Base-by-base conservation (phyloP, 2,888 invertebrate genomes). In the Ennomos quercinarius region DNA sequence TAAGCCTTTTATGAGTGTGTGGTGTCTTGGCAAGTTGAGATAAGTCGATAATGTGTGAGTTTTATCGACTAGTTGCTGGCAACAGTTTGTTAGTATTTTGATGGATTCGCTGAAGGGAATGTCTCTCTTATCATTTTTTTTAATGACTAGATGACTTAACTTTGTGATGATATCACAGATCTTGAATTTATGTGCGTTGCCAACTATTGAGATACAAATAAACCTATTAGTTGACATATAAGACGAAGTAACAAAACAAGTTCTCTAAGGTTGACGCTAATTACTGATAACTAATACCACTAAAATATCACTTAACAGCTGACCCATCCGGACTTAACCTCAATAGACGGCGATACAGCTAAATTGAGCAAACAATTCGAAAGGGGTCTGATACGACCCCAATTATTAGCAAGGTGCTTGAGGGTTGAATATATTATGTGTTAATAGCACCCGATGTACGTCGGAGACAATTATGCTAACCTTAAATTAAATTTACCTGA, bases 331-430 rank as follows among this genome's bases (percentile, higher is more conserved):
- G 72, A 70, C 74, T 75, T 63, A 77, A 81, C 83, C 81, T 71
- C 69, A 69, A 67, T 77, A 79, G 80, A 66, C 78, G 79, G 80
- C 81, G 79, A 81, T 78, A 83, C 83, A 79, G 81, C 78, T 79
- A 83, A 87, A 87, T 88, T 87, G 87, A 82, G 77, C 79, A 72
- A 76, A 81, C 83, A 78, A 77, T 78, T 77, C 78, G 72, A 68
- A 80, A 79, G 74, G 54, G 80, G 80, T 71, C 77, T 77, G n/a
- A 76, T 17, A 83, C 81, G 78, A 87, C 86, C 90, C 86, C 87
- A 89, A 89, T 91, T 90, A 91, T 89, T 89, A 89, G 83, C 86
- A 87, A 89, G 89, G 89, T 89, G 84, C 85, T 90, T 84, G 81
- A 80, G 87, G 89, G 87, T 86, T 84, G 78, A 89, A 90, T 89